Evolutionary conservation across 2,797 vertebrate species (phyloP).

Genomic region (Phoeniculus purpureus): DNA sequence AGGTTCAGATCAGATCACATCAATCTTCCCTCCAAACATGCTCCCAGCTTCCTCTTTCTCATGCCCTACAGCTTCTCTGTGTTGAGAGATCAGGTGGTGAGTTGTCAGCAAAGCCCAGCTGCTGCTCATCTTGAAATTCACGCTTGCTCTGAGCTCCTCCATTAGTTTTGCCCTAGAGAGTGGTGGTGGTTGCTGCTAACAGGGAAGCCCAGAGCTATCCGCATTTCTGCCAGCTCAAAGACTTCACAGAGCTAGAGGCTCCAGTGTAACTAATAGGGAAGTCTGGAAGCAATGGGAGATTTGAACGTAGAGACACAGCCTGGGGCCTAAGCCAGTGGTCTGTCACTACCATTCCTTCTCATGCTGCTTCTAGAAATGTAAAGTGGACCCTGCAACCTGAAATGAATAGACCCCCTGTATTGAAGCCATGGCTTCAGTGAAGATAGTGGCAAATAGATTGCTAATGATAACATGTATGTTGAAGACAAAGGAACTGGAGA

Average conservation of each 20-base stretch:
- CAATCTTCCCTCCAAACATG: constrained; percentile 19
- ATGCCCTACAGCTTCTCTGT: constrained; percentile 7
- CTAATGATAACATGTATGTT: neutral
- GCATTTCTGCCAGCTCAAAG: neutral
- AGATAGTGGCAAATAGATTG: neutral
- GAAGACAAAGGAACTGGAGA: neutral
- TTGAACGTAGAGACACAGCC: constrained; percentile 1
- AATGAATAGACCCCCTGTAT: neutral
- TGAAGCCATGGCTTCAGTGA: neutral
- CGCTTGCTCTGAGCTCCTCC: constrained; percentile 25
- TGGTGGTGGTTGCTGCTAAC: neutral
- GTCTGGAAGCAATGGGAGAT: constrained; percentile 41
- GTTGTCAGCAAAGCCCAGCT: constrained; percentile 52
- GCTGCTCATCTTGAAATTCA: neutral
- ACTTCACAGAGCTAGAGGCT: constrained; percentile 13
- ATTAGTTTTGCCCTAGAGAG: constrained; percentile 30
- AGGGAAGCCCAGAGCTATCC: constrained; percentile 43
- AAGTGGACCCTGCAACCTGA: neutral
- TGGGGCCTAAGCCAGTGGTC: constrained; percentile 46
- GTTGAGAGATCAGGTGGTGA: constrained; percentile 59
- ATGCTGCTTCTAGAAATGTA: neutral
- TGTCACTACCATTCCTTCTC: constrained; percentile 61
- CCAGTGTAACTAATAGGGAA: constrained; percentile 6
- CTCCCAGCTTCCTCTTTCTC: constrained; percentile 7
- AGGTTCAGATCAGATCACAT: constrained; percentile 56